Percentiles rank a stretch among this genome's conserved stretches.
These are phyloP conservation scores for Diaphora mendica DNA, from an alignment of 2,888 invertebrate genomes.

Conservation along the genomic window DNA sequence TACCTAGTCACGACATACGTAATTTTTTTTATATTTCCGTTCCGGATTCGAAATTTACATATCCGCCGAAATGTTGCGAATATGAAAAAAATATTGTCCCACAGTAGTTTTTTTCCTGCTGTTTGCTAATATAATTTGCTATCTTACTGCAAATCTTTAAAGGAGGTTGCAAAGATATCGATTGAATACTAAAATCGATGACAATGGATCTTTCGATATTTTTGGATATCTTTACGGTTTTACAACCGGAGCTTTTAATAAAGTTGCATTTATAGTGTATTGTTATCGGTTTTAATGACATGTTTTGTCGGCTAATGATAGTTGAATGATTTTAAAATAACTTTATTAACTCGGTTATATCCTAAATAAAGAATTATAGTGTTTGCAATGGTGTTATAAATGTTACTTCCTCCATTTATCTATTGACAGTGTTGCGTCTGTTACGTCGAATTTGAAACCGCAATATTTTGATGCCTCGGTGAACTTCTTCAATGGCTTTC, in stretches of 20 bases:
- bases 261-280: constrained; percentile 58
- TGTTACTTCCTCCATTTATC: neutral
- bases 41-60: constrained; percentile 47
- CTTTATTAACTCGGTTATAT: neutral
- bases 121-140: constrained; percentile 28
- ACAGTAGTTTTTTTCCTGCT: constrained; percentile 19
- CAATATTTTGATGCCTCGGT: neutral
- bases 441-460: neutral
- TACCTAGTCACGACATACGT: neutral
- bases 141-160: constrained; percentile 58
- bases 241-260: constrained; percentile 57
- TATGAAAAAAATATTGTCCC: constrained; percentile 27
- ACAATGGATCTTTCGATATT: constrained; percentile 64
- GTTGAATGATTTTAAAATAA: constrained; percentile 1
- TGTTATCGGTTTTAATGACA: constrained; percentile 54
- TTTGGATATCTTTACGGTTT: constrained; percentile 61
- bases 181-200: constrained; percentile 68
- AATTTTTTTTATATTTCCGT: constrained; percentile 8
- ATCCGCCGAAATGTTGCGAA: constrained; percentile 55
- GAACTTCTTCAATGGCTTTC: neutral
- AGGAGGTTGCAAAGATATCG: constrained; percentile 54
- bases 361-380: neutral
- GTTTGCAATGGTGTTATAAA: neutral
- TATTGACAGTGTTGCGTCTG: neutral
- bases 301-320: constrained; percentile 30